phyloP scores from a whole-genome alignment of 2,113 vertebrate species.

The Talpa occidentalis region DNA sequence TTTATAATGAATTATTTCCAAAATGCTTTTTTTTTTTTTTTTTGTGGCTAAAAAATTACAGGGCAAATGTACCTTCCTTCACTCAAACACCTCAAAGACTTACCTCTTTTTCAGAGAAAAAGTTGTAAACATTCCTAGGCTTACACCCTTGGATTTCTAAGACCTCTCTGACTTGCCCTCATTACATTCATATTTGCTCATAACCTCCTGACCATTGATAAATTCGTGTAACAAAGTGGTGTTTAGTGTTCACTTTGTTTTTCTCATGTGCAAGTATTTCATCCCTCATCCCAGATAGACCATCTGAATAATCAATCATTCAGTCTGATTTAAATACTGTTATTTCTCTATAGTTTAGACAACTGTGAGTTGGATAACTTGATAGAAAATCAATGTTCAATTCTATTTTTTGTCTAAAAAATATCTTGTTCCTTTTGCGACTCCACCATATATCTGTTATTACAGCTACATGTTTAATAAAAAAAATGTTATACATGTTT shows the following conservation, averaged over 20 bases:
- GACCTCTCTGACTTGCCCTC: not conserved
- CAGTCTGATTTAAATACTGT: not conserved
- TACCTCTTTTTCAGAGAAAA: not conserved
- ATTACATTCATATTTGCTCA: not conserved
- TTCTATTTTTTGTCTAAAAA: not conserved
- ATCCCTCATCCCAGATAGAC: not conserved
- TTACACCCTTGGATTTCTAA: fast-evolving
- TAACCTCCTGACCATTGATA: not conserved
- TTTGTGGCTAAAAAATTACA: not conserved
- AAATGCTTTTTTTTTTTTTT: slow-evolving; percentile 19
- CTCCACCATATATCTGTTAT: not conserved
- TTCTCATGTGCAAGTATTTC: not conserved
- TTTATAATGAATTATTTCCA: not conserved
- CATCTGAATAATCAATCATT: not conserved
- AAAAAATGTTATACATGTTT: not conserved
- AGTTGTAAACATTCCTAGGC: not conserved
- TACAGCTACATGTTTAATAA: not conserved
- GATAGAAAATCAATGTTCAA: not conserved
- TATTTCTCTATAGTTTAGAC: not conserved
- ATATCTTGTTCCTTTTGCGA: not conserved
- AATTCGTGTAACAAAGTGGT: not conserved
- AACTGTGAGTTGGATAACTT: not conserved
- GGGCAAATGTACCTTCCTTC: not conserved
- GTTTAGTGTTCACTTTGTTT: not conserved
- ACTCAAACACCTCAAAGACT: not conserved